These are phyloP conservation scores for Palloptera scutellata DNA, from an alignment of 2,888 invertebrate genomes.

Conservation along the genomic window DNA sequence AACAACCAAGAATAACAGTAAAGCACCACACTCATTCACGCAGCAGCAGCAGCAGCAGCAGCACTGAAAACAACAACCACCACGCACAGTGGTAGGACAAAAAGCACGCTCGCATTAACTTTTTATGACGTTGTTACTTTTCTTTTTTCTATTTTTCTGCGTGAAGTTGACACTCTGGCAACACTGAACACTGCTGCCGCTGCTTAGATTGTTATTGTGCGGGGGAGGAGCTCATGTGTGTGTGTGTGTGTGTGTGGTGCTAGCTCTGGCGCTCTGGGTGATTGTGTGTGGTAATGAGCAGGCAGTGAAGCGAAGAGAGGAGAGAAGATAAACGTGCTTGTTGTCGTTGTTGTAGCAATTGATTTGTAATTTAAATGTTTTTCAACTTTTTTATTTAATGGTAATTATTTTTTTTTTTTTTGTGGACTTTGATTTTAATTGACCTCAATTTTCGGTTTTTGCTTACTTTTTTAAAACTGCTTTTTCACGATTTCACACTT, in stretches of 20 bases:
- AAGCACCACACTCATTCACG: too few relatives aligned
- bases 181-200: too few relatives aligned
- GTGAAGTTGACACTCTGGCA: neutral
- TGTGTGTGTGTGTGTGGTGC: slow-evolving; percentile 1
- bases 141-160: neutral
- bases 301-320: too few relatives aligned
- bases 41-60: too few relatives aligned
- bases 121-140: neutral
- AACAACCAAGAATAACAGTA: too few relatives aligned
- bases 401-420: slow-evolving; percentile 15
- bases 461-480: slow-evolving; percentile 14
- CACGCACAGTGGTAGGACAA: too few relatives aligned
- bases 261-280: neutral
- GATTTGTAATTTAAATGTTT: slow-evolving; percentile 27
- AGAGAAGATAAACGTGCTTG: too few relatives aligned
- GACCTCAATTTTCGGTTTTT: slow-evolving; percentile 11
- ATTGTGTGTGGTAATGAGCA: too few relatives aligned
- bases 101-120: neutral
- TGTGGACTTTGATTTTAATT: slow-evolving; percentile 4
- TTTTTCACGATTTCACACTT: slow-evolving; percentile 17
- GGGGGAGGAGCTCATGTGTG: neutral
- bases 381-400: slow-evolving; percentile 9
- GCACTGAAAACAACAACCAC: too few relatives aligned
- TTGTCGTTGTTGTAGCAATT: slow-evolving; percentile 18
- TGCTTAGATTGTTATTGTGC: neutral